phyloP scores from a whole-genome alignment of 2,113 vertebrate genomes.

The Chloebia gouldiae region DNA sequence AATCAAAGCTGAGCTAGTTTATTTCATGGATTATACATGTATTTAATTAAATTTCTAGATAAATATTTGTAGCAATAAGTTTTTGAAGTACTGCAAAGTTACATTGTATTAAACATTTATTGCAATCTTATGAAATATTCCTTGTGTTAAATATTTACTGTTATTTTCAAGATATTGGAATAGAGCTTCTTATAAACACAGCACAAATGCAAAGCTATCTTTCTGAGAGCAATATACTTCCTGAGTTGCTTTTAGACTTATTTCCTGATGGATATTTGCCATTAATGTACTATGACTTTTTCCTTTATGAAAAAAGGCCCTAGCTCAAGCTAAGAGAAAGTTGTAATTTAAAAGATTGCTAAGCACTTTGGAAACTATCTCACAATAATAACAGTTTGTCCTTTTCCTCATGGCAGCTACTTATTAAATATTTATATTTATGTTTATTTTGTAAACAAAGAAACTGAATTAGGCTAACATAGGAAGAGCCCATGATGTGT shows the following conservation, averaged over 20 bases:
- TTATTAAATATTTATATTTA: conserved; percentile 74
- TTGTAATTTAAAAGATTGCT: conserved; percentile 40
- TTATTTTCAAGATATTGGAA: conserved; percentile 49
- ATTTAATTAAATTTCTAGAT: conserved; percentile 58
- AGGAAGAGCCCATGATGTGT: conserved; percentile 52
- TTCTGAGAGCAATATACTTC: conserved; percentile 28
- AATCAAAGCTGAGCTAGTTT: conserved; percentile 1
- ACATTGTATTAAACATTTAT: conserved; percentile 55
- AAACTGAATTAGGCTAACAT: conserved; percentile 68
- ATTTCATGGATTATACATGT: conserved; percentile 50
- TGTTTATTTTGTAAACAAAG: conserved; percentile 75
- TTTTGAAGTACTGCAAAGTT: conserved; percentile 50
- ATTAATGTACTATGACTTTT: conserved; percentile 43
- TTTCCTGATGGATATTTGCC: conserved; percentile 44
- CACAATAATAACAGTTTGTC: conserved; percentile 53
- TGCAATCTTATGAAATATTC: conserved; percentile 26
- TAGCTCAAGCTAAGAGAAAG: conserved; percentile 24
- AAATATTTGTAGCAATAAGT: conserved; percentile 57
- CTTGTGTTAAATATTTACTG: conserved; percentile 58
- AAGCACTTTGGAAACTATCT: no score
- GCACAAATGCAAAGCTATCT: conserved; percentile 19
- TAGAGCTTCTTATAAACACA: conserved; percentile 22
- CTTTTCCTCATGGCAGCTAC: conserved; percentile 60
- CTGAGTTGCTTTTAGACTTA: conserved; percentile 26
- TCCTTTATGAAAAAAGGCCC: conserved; percentile 28